Percentiles rank a stretch among this genome's conserved stretches.
Evolutionary conservation across 2,888 invertebrate species (phyloP).

Genomic region (Sarcophaga rosellei): DNA sequence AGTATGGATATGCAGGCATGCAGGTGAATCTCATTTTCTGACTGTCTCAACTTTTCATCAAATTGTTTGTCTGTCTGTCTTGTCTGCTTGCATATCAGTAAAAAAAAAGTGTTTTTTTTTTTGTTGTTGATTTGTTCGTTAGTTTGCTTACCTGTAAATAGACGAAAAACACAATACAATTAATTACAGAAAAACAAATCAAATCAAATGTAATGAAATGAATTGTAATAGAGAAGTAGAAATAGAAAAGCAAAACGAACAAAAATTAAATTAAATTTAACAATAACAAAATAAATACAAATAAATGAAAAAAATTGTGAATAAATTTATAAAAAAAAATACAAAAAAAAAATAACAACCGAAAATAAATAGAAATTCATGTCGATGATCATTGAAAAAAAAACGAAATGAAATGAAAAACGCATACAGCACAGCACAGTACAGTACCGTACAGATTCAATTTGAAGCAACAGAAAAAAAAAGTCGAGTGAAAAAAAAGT

Average conservation of each 20-base stretch:
- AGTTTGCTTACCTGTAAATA: conserved; percentile 58
- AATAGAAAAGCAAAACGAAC: conserved; percentile 32
- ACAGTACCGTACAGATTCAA: background rate
- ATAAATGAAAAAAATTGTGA: background rate
- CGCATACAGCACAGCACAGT: background rate
- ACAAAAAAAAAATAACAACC: background rate
- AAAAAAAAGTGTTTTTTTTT: background rate
- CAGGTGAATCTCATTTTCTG: background rate
- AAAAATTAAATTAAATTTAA: conserved; percentile 37
- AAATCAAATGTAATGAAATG: conserved; percentile 38
- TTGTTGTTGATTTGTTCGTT: background rate
- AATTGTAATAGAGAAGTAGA: conserved; percentile 12
- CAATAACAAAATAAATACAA: conserved; percentile 39
- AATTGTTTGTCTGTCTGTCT: background rate
- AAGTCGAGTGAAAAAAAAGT: background rate
- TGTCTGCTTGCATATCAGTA: background rate
- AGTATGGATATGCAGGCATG: background rate
- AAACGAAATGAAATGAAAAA: background rate
- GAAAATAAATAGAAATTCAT: conserved; percentile 45
- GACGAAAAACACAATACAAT: conserved; percentile 9
- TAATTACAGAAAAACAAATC: conserved; percentile 47
- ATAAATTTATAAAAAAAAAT: background rate
- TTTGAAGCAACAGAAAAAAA: background rate
- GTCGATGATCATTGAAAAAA: conserved; percentile 49
- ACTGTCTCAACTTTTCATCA: conserved; percentile 9